A percentile compares a stretch with the other conserved stretches of the same genome.
These are phyloP conservation scores for Cottoperca gobio DNA, from an alignment of 2,797 vertebrate genomes.

Conservation along the genomic window DNA sequence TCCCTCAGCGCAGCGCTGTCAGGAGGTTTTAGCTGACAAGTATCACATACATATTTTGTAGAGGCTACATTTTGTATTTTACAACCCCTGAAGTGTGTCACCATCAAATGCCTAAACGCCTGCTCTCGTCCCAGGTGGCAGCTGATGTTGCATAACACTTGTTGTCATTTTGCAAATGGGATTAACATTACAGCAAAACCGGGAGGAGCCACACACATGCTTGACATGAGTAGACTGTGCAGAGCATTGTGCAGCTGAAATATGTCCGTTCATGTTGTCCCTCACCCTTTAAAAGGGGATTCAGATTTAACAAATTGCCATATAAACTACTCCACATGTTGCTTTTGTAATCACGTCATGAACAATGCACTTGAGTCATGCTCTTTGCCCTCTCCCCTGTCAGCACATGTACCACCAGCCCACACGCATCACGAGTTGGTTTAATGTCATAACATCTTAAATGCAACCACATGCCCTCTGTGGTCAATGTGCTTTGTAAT, in stretches of 20 bases:
- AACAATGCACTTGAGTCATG: slow-evolving; percentile 15
- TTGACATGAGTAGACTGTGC: neutral
- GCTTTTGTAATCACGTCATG: slow-evolving; percentile 7
- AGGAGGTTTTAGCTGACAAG: neutral
- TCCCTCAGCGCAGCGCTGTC: slow-evolving; percentile 5
- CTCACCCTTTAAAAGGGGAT: neutral
- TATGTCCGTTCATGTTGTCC: neutral
- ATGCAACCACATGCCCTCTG: slow-evolving; percentile 5
- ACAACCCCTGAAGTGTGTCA: neutral
- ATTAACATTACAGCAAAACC: slow-evolving; percentile 6
- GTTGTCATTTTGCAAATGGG: slow-evolving; percentile 1
- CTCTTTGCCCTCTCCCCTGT: slow-evolving; percentile 33
- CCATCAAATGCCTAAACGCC: neutral
- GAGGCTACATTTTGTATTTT: neutral
- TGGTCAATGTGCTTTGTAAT: slow-evolving; percentile 5
- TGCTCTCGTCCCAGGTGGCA: neutral
- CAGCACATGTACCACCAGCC: slow-evolving; percentile 15
- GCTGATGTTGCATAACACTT: neutral
- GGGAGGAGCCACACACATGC: slow-evolving; percentile 35
- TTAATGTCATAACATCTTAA: neutral
- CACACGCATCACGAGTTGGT: slow-evolving; percentile 31
- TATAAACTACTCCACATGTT: neutral
- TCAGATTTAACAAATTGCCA: neutral
- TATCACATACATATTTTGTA: neutral
- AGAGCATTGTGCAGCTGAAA: neutral